Base-by-base conservation (phyloP, 1,140 invertebrate species). In the Tetramorium simillimum region DNA sequence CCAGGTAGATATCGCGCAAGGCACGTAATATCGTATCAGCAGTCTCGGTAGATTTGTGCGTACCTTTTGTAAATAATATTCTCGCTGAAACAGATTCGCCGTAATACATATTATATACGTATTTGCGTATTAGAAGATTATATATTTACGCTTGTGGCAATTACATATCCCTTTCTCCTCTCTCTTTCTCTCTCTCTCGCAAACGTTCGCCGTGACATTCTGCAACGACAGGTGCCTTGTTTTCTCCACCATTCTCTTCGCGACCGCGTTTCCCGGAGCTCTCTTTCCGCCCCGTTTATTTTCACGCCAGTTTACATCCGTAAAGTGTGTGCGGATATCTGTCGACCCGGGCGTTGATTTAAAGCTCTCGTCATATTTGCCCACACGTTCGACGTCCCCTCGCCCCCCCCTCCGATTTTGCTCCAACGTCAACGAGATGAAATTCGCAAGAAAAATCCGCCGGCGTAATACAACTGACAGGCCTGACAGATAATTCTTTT, bases 221-320 rank as follows among this genome's bases (percentile, higher is more conserved):
- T 94, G 93, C 93, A 93, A 94, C 91, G 89, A 86, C 91, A 90
- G 89, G 90, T 94, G 86, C 77, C 51, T 70, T 90, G 43, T 67
- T 24, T 76, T 9, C 72, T 43, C 76, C 16, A 28, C 14, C 21
- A 7, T 46, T 62, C 24, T 24, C 43, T 82, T 40, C 51, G 67
- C 37, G 16, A 2, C 18, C 78, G 67, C 67, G 40, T 82, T 82
- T 73, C 21, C 40, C 28, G 78, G 37, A 58, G 16, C 67, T 37
- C n/a, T 69, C 18, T 82, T 72, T 60, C 14, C 53, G 53, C 14
- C 21, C 46, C 24, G 40, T 75, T 84, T 84, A 84, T 84, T 75
- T 84, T 84, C 40, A 73, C 53, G 14, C 53, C 24, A 28, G 65
- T 69, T 16, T 21, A 69, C 7, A 43, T 24, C 56, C 40, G 28